Evolutionary conservation across 2,797 vertebrate genomes (phyloP).

Genomic region (Rhabdophis nuchalis): DNA sequence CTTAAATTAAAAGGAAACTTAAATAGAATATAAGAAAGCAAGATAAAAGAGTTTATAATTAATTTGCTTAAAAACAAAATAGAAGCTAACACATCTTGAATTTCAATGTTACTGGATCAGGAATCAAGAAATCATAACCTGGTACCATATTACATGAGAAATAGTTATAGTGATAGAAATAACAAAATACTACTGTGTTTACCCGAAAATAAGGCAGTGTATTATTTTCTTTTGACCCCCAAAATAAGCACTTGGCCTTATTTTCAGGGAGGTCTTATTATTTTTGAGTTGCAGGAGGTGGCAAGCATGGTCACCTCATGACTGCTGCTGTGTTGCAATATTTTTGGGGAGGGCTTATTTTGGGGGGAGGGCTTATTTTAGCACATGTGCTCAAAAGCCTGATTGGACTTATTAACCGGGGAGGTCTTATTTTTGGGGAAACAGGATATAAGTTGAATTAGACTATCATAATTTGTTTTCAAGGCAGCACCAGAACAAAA

Average conservation of each 20-base stretch:
- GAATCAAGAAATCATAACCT: background rate
- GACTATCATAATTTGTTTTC: background rate
- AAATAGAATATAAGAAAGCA: background rate
- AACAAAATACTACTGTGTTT: background rate
- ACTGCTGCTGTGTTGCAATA: no score
- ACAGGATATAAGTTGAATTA: background rate
- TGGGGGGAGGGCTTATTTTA: no score
- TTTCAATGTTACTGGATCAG: background rate
- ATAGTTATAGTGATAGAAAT: background rate
- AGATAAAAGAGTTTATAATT: background rate
- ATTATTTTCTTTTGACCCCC: no score
- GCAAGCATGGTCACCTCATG: no score
- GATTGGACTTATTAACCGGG: no score
- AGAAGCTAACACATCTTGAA: background rate
- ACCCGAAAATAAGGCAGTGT: no score
- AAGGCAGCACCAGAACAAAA: background rate
- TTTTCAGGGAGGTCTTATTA: no score
- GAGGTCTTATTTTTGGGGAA: no score
- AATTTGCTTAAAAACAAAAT: background rate
- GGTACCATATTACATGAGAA: background rate
- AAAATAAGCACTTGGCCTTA: no score
- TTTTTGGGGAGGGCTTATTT: no score
- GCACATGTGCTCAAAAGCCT: no score
- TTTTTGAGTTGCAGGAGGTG: no score
- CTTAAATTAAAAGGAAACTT: constrained; percentile 5